phyloP scores from a whole-genome alignment of 1,140 invertebrate genomes.

The Physella acuta region DNA sequence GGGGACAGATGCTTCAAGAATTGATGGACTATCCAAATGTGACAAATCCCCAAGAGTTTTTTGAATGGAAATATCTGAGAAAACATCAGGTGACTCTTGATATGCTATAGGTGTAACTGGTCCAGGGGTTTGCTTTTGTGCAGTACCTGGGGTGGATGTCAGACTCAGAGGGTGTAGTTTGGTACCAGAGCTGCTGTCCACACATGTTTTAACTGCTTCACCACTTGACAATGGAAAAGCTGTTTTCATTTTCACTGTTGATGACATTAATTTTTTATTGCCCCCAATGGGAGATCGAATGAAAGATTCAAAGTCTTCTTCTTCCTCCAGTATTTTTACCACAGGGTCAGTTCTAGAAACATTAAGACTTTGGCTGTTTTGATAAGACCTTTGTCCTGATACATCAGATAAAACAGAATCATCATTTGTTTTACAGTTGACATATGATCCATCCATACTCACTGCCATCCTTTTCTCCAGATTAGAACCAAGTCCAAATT shows the following conservation, averaged over 20 bases:
- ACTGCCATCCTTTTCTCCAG: neutral
- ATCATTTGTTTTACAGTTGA: neutral
- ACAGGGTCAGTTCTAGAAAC: neutral
- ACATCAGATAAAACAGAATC: neutral
- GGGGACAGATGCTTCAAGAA: neutral
- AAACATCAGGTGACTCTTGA: neutral
- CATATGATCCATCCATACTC: slow-evolving; percentile 19
- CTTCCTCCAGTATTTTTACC: neutral
- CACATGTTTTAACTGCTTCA: too few species aligned
- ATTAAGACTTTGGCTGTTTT: neutral
- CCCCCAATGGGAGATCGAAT: slow-evolving; percentile 25
- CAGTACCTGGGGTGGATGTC: slow-evolving; percentile 14
- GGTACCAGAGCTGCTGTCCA: neutral
- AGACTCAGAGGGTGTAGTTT: neutral
- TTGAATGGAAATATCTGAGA: slow-evolving; percentile 2
- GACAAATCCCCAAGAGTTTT: neutral
- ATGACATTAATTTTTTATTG: slow-evolving; percentile 12
- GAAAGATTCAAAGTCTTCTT: slow-evolving; percentile 16
- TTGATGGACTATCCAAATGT: neutral
- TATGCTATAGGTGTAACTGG: slow-evolving; percentile 11
- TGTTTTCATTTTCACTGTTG: too few species aligned
- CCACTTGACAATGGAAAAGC: too few species aligned
- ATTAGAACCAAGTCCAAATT: neutral
- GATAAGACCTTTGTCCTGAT: neutral
- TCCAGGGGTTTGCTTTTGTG: slow-evolving; percentile 7